These are phyloP conservation scores for Leptinotarsa undecemlineata DNA, from an alignment of 1,140 invertebrate species.

Conservation along the genomic window DNA sequence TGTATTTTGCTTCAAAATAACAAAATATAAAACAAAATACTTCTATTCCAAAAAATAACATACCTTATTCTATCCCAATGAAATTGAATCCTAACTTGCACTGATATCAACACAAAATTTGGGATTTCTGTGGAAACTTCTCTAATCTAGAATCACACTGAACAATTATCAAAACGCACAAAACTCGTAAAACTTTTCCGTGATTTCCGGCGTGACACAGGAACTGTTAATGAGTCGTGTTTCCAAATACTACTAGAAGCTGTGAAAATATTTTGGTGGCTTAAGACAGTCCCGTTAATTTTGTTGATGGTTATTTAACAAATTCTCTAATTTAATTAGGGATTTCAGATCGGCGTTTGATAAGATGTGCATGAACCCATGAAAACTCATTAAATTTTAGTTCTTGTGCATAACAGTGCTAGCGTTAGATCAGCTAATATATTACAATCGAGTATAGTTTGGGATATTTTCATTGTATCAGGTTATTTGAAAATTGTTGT, in stretches of 20 bases:
- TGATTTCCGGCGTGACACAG: not conserved
- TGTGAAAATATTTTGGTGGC: constrained; percentile 3
- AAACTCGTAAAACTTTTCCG: not conserved
- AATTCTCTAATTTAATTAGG: constrained; percentile 3
- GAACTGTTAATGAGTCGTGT: constrained; percentile 5
- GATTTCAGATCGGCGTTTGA: constrained; percentile 2
- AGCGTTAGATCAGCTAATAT: constrained; percentile 2
- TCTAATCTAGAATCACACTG: too few relatives aligned
- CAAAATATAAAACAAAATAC: too few relatives aligned
- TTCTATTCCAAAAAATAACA: too few relatives aligned
- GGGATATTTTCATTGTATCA: not conserved
- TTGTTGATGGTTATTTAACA: not conserved
- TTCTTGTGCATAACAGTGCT: not conserved
- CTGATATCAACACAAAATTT: too few relatives aligned
- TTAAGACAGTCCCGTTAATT: not conserved
- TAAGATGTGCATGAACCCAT: constrained; percentile 5
- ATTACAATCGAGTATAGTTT: not conserved
- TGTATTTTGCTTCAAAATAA: too few relatives aligned
- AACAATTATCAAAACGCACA: too few relatives aligned
- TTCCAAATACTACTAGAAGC: not conserved
- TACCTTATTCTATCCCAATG: too few relatives aligned
- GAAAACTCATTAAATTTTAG: constrained; percentile 1
- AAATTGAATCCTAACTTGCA: too few relatives aligned
- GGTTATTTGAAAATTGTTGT: too few relatives aligned
- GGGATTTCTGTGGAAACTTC: too few relatives aligned